Base-by-base conservation (phyloP, 2,888 invertebrate genomes). In the Tipula confusa region DNA sequence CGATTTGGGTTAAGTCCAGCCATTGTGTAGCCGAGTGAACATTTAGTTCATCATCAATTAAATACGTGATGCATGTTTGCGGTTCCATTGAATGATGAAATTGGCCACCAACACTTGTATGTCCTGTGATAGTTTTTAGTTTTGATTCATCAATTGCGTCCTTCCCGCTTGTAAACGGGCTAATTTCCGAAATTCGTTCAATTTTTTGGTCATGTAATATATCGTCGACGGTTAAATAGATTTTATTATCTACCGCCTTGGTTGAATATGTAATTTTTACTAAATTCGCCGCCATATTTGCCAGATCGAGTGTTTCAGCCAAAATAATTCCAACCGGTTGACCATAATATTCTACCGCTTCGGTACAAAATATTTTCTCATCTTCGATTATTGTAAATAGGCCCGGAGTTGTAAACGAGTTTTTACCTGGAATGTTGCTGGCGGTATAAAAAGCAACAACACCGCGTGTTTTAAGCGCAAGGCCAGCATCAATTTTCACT, bases 1-100 rank as follows among this genome's bases (percentile, higher is more conserved):
- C 91, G 29, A 90, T 86, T 86, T 93, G 93, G 0, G 88, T 88
- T n/a, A 91, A 86, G 86, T 93, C 92, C 82, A 92, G 88, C 90
- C 91, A 92, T 85, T 94, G 94, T 0, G 92, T 90, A 0, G 93
- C 86, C 1, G 92, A 89, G 86, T 90, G 92, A 1, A 95, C 91
- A 84, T 94, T 92, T 86, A 94, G 88, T 0, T 93, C 93, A 87
- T 94, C 93, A 88, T 95, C 95, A n/a, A 90, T 91, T 0, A 93
- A 94, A 18, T 91, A 88, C 33, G 91, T 92, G 0, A 93, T 89
- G 85, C 92, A 92, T 0, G 91, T 91, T 84, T 93, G 93, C 0
- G 93, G 91, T 86, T 95, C 95, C 93, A 95, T 93, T 6, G 92
- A 91, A 86, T 92, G 94, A 87, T 95, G 94, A 87, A 93, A 93